These are phyloP conservation scores for Melanotaenia trifasciata DNA, from an alignment of 2,797 vertebrate species.

Conservation along the genomic window DNA sequence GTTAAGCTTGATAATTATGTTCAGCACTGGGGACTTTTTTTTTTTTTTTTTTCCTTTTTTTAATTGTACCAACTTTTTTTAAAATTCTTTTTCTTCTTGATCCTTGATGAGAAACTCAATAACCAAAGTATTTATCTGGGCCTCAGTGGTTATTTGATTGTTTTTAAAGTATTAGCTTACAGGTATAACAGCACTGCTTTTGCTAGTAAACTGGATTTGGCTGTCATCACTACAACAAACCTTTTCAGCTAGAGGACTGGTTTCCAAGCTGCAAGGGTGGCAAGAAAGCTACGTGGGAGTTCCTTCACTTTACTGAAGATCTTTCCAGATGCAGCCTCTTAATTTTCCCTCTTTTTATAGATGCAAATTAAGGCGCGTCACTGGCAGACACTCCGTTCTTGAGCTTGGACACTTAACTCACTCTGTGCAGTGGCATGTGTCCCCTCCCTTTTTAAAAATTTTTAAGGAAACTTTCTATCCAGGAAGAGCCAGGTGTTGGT, in stretches of 20 bases:
- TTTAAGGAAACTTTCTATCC: constrained; percentile 67
- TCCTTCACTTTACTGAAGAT: constrained; percentile 64
- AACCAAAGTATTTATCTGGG: neutral
- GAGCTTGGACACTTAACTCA: constrained; percentile 50
- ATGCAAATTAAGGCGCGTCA: constrained; percentile 49
- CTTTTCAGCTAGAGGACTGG: constrained; percentile 64
- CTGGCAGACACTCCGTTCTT: constrained; percentile 40
- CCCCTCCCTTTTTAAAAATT: constrained; percentile 10
- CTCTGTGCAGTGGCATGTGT: constrained; percentile 48
- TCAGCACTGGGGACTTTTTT: neutral
- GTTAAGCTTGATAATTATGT: neutral
- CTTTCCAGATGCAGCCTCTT: constrained; percentile 69
- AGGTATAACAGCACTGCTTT: constrained; percentile 8
- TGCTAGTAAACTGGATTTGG: constrained; percentile 59
- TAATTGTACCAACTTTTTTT: neutral
- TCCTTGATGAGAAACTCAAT: neutral
- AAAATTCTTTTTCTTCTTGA: neutral
- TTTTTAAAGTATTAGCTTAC: constrained; percentile 13
- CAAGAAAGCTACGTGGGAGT: constrained; percentile 17
- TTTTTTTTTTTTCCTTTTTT: neutral
- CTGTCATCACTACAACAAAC: constrained; percentile 61
- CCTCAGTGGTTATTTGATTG: neutral
- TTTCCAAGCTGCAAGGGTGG: constrained; percentile 59
- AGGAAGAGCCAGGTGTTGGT: constrained; percentile 59
- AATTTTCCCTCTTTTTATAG: constrained; percentile 69